Base-by-base conservation (phyloP, 2,888 invertebrate genomes). In the Lasioglossum villosulum region DNA sequence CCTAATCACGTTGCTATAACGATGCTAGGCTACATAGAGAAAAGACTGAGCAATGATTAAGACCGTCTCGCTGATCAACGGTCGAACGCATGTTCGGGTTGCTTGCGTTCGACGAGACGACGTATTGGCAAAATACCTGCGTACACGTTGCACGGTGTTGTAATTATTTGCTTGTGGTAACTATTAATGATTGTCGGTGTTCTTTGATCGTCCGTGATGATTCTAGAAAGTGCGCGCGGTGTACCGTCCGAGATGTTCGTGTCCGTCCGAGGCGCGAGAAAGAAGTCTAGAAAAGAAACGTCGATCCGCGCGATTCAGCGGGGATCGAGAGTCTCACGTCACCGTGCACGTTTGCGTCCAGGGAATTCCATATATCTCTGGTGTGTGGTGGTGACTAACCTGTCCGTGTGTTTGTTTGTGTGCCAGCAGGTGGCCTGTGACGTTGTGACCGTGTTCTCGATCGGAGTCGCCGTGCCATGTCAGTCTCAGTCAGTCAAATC, bases 381-480 rank as follows among this genome's bases (percentile, higher is more conserved):
- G 90, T 91, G 95, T 95, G 95, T 95, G 94, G 94, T 95, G 94
- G 95, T 95, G 95, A 95, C 95, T 95, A 95, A 95, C 95, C 91
- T 94, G 94, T 95, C 94, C 93, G 95, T 94, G 95, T 95, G 95
- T 95, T 95, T 95, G 94, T 95, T 95, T 94, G 95, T 95, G 95
- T 95, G 95, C 95, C 95, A 95, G 95, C 95, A 95, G 95, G 95
- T 95, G 95, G 95, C 95, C 95, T 95, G 95, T 95, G 95, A 95
- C 95, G 94, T 95, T 95, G 95, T 95, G 95, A 95, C 94, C 95
- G 93, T 95, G 93, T 95, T 93, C 93, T 93, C 94, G 92, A 94
- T 94, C 94, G 94, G 94, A 95, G 94, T 95, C 95, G 94, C 95
- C 94, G 94, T 94, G 93, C 95, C 95, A 95, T 95, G 95, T 95